These are phyloP conservation scores for Brevimyrus niger DNA, from an alignment of 2,113 vertebrate species.

Conservation along the genomic window DNA sequence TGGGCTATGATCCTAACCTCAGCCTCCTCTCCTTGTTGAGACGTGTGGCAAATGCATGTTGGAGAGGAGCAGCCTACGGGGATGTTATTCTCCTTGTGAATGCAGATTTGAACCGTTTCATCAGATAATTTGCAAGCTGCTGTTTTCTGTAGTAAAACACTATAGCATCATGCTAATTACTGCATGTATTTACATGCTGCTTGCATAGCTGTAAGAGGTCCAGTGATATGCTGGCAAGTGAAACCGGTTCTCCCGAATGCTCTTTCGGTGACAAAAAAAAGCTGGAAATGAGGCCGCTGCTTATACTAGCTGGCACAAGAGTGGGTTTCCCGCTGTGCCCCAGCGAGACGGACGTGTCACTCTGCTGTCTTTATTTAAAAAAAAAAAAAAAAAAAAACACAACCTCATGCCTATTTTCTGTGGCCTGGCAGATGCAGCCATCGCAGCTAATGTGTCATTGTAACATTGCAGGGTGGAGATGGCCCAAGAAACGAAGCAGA, in stretches of 20 bases:
- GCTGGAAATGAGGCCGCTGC: not conserved
- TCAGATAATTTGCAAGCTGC: not conserved
- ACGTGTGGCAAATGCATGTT: not conserved
- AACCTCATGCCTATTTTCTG: not conserved
- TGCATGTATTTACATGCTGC: not conserved
- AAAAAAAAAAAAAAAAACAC: too few species aligned
- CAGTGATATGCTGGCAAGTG: not conserved
- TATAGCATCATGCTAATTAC: not conserved
- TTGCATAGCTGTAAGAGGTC: not conserved
- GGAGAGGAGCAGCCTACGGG: not conserved
- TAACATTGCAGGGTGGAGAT: slow-evolving; percentile 55
- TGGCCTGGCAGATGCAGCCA: not conserved
- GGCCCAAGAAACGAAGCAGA: slow-evolving; percentile 87
- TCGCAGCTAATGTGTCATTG: not conserved
- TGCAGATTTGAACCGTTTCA: not conserved
- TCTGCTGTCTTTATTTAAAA: too few species aligned
- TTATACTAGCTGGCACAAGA: not conserved
- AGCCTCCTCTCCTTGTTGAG: not conserved
- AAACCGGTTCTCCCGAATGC: not conserved
- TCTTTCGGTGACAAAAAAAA: not conserved
- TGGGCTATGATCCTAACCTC: not conserved
- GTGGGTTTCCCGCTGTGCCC: not conserved
- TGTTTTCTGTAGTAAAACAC: not conserved
- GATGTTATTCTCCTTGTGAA: not conserved
- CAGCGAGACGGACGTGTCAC: not conserved